Evolutionary conservation across 2,888 invertebrate species (phyloP).

Genomic region (Scaptomyza polygonia): DNA sequence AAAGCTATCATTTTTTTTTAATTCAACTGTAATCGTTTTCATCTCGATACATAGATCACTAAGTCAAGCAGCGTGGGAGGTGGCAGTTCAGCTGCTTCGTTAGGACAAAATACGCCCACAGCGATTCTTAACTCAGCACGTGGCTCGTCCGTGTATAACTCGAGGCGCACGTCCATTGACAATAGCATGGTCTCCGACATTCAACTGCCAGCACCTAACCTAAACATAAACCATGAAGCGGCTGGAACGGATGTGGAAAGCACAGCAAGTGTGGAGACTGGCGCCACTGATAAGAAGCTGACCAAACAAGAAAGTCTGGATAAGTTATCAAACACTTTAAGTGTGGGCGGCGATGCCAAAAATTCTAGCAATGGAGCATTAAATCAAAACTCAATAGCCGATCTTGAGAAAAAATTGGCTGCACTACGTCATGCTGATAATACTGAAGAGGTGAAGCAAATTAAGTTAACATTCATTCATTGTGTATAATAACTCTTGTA

Average conservation of each 20-base stretch:
- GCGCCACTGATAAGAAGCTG: conserved; percentile 68
- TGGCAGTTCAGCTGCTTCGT: conserved; percentile 53
- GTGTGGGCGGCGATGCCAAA: conserved; percentile 30
- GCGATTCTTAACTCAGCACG: conserved; percentile 75
- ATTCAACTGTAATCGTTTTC: conserved; percentile 3
- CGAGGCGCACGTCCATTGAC: conserved; percentile 83
- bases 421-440: conserved; percentile 84
- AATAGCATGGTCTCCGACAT: conserved; percentile 81
- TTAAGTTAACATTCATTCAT: neutral
- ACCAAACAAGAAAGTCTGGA: conserved; percentile 81
- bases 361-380: conserved; percentile 67
- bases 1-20: neutral
- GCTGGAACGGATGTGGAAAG: conserved; percentile 31
- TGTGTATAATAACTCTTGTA: neutral
- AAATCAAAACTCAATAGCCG: conserved; percentile 84
- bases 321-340: conserved; percentile 55
- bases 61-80: conserved; percentile 56
- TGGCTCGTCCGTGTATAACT: conserved; percentile 83
- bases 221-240: conserved; percentile 69
- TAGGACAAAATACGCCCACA: conserved; percentile 79
- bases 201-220: conserved; percentile 73
- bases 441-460: conserved; percentile 67
- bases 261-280: conserved; percentile 32
- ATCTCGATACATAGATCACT: conserved; percentile 46
- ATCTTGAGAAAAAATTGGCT: conserved; percentile 86